phyloP scores from a whole-genome alignment of 2,797 vertebrate species.

The Agapornis canus region DNA sequence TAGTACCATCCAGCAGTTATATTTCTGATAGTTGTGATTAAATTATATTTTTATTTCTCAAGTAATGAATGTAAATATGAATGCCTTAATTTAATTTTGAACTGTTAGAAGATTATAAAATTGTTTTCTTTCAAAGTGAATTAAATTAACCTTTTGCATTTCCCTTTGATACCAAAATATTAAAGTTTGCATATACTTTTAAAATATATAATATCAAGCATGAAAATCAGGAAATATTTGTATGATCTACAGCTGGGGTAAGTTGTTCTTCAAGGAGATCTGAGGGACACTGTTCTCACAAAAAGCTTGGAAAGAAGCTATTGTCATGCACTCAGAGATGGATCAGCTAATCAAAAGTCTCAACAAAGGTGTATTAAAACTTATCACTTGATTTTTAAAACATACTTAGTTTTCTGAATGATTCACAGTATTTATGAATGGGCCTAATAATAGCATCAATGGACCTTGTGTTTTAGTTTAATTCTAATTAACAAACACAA shows the following conservation, averaged over 20 bases:
- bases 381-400: neutral
- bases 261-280: neutral
- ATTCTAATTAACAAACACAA: neutral
- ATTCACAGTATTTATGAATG: neutral
- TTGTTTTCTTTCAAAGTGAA: conserved; percentile 72
- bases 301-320: neutral
- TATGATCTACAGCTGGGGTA: neutral
- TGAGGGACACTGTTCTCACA: neutral
- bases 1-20: neutral
- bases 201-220: neutral
- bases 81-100: conserved; percentile 45
- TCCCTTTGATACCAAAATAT: conserved; percentile 59
- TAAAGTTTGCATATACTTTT: conserved; percentile 59
- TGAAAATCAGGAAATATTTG: conserved; percentile 1
- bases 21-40: conserved; percentile 27
- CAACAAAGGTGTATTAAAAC: neutral
- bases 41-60: conserved; percentile 30
- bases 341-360: neutral
- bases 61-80: conserved; percentile 68
- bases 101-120: conserved; percentile 71
- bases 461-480: neutral
- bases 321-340: neutral
- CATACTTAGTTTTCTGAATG: neutral
- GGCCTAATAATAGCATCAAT: neutral
- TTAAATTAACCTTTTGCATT: conserved; percentile 72